Conservation (phyloP, 2,797 vertebrate genomes). For the Pangasius djambal region DNA sequence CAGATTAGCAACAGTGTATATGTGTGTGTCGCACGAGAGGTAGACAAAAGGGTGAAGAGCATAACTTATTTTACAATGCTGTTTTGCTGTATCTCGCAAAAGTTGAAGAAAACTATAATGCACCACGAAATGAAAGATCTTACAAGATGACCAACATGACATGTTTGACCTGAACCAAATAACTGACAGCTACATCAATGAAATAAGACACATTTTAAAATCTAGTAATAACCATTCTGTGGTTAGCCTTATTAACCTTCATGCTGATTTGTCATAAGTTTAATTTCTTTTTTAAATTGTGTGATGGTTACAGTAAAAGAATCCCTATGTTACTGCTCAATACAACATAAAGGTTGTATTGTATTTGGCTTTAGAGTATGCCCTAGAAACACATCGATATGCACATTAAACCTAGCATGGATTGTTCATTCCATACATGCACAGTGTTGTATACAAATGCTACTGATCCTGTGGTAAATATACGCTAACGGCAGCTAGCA, state of each 20-base stretch:
- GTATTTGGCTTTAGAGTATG: neutral
- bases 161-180: too few relatives aligned
- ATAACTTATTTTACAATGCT: neutral
- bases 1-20: constrained; percentile 58
- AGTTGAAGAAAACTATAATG: neutral
- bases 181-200: neutral
- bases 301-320: neutral
- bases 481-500: too few relatives aligned
- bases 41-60: neutral
- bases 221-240: neutral
- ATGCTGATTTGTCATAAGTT: neutral
- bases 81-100: neutral
- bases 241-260: neutral
- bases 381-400: neutral
- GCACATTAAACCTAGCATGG: neutral
- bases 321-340: neutral
- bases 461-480: neutral
- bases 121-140: neutral
- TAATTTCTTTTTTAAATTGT: neutral
- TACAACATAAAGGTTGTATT: neutral
- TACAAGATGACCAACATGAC: neutral
- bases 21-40: neutral
- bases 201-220: neutral
- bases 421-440: neutral
- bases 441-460: neutral